These are phyloP conservation scores for Apotomis betuletana DNA, from an alignment of 2,888 invertebrate species.

Conservation along the genomic window DNA sequence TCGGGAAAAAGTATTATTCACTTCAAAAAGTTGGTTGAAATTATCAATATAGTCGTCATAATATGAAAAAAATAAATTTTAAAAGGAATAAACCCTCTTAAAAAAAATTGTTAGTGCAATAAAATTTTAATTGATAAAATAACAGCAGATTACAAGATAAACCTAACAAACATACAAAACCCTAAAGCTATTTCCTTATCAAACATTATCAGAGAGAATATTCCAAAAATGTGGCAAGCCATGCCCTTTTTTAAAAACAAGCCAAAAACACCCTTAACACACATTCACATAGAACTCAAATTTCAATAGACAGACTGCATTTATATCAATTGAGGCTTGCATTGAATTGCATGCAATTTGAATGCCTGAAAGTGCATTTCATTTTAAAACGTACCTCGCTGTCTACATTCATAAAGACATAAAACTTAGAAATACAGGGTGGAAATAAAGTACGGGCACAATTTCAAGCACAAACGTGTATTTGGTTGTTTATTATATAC, in stretches of 20 bases:
- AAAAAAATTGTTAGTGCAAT: no score
- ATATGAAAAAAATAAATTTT: no score
- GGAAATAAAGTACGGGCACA: no score
- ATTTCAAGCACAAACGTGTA: no score
- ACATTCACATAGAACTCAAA: neutral
- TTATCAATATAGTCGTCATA: no score
- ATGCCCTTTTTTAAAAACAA: neutral
- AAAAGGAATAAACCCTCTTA: no score
- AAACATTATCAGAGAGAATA: conserved; percentile 9
- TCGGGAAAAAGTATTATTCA: no score
- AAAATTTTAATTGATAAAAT: no score
- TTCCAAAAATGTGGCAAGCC: neutral
- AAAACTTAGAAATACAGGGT: neutral
- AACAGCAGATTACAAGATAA: conserved; percentile 4
- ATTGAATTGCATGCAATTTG: neutral
- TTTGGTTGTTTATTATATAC: no score
- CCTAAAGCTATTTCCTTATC: conserved; percentile 10
- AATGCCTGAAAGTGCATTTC: neutral
- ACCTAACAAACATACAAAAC: conserved; percentile 3
- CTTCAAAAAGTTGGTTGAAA: no score
- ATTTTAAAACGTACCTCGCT: neutral
- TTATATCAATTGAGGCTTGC: no score
- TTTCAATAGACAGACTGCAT: neutral
- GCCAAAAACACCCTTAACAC: neutral
- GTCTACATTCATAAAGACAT: neutral